Evolutionary conservation across 2,888 invertebrate genomes (phyloP).

Genomic region (Epicampocera succincta): DNA sequence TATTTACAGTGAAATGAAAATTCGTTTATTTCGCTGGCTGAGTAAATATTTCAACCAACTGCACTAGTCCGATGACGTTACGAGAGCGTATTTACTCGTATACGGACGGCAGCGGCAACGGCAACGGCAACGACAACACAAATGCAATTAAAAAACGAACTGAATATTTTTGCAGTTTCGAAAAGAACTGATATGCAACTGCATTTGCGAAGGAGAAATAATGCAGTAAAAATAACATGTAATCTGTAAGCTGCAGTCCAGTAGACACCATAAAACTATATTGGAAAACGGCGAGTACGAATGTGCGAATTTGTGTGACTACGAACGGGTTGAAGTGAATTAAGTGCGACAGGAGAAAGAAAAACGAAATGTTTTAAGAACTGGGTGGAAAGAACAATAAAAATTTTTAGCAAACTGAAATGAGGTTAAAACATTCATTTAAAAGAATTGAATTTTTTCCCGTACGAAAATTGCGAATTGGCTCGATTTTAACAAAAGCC

Average conservation of each 20-base stretch:
- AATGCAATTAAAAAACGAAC: constrained; percentile 24
- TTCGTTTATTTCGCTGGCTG: constrained; percentile 37
- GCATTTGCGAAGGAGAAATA: not conserved
- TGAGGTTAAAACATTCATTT: not conserved
- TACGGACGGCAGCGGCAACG: not conserved
- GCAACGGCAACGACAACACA: not conserved
- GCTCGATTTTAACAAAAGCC: not conserved
- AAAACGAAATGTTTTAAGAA: not conserved
- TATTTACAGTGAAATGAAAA: constrained; percentile 46
- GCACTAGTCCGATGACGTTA: not conserved
- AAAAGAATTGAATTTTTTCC: constrained; percentile 10
- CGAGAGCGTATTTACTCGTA: no score
- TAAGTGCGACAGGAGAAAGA: not conserved
- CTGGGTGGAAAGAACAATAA: constrained; percentile 9
- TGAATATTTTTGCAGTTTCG: constrained; percentile 10
- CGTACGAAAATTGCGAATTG: not conserved
- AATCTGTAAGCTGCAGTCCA: constrained; percentile 13
- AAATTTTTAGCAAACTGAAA: constrained; percentile 1
- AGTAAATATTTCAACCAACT: constrained; percentile 23
- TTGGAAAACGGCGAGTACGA: constrained; percentile 1
- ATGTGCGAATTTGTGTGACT: not conserved
- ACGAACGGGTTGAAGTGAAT: not conserved
- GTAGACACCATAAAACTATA: constrained; percentile 30
- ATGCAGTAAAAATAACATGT: constrained; percentile 22
- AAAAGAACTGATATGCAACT: not conserved